Conservation (phyloP, 2,888 invertebrate genomes). For the Chrysotoxum bicinctum region DNA sequence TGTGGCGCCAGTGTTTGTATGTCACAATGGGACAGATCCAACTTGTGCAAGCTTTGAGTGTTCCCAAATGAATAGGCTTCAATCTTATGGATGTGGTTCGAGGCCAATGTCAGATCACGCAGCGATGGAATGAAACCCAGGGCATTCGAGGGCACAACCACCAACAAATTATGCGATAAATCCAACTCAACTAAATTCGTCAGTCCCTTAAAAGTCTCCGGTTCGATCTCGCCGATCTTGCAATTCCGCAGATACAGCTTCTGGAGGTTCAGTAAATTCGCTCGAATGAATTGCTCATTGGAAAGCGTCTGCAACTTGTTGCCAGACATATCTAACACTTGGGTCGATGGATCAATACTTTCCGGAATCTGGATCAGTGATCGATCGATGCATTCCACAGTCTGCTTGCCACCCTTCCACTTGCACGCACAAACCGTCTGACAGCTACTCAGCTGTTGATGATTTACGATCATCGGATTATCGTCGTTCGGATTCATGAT, state of each 20-base stretch:
- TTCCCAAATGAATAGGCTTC: conserved; percentile 88
- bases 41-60: conserved; percentile 89
- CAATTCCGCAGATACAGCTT: conserved; percentile 92
- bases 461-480: conserved; percentile 74
- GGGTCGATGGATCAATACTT: conserved; percentile 92
- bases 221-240: conserved; percentile 92
- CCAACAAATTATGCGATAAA: conserved; percentile 91
- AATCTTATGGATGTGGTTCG: conserved; percentile 92
- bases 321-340: conserved; percentile 94
- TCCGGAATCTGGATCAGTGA: conserved; percentile 92
- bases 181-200: conserved; percentile 95
- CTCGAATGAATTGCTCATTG: conserved; percentile 90
- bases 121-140: conserved; percentile 91
- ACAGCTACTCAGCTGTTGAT: conserved; percentile 78
- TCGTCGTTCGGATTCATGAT: conserved; percentile 65
- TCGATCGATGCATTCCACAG: conserved; percentile 93
- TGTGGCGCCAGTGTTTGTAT: conserved; percentile 89
- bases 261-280: conserved; percentile 92
- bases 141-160: conserved; percentile 90
- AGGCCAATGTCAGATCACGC: conserved; percentile 89
- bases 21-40: conserved; percentile 92
- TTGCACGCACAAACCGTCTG: conserved; percentile 93
- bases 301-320: conserved; percentile 93
- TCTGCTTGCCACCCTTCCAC: conserved; percentile 97
- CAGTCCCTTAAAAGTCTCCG: conserved; percentile 91